phyloP scores from a whole-genome alignment of 2,113 vertebrate genomes.

The Athene noctua region DNA sequence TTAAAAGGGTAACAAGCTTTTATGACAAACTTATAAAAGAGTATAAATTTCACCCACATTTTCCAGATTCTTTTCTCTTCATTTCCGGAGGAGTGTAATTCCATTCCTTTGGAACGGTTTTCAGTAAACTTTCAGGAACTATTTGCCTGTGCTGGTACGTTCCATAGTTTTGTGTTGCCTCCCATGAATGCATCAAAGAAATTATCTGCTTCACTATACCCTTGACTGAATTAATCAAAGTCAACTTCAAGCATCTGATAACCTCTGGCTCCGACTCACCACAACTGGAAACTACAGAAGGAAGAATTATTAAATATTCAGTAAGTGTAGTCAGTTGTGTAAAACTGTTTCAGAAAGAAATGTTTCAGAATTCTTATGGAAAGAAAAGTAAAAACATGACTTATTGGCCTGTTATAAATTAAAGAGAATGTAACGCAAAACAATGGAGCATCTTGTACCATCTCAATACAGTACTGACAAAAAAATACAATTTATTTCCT shows the following conservation, averaged over 20 bases:
- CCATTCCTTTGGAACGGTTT: slow-evolving; percentile 89
- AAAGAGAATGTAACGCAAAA: not conserved
- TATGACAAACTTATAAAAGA: not conserved
- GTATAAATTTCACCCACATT: slow-evolving; percentile 72
- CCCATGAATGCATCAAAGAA: slow-evolving; percentile 77
- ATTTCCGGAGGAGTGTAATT: slow-evolving; percentile 78
- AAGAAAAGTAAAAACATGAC: not conserved
- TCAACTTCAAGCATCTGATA: slow-evolving; percentile 77
- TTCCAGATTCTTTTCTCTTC: slow-evolving; percentile 71
- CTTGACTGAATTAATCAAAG: slow-evolving; percentile 77
- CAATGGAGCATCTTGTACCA: not conserved
- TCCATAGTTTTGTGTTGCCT: slow-evolving; percentile 69
- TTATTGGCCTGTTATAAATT: not conserved
- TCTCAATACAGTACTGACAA: not conserved
- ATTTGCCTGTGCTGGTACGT: slow-evolving; percentile 61
- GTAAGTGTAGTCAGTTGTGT: not conserved
- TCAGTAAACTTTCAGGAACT: slow-evolving; percentile 78
- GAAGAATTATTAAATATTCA: slow-evolving; percentile 40
- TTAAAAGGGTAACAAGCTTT: not conserved
- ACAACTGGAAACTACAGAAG: slow-evolving; percentile 66
- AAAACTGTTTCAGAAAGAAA: not conserved
- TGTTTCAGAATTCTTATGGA: not conserved
- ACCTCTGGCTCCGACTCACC: slow-evolving; percentile 66
- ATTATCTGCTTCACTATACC: slow-evolving; percentile 79
- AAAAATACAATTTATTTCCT: not conserved